phyloP scores from a whole-genome alignment of 2,113 vertebrate species.

The Oceanodroma tethys region DNA sequence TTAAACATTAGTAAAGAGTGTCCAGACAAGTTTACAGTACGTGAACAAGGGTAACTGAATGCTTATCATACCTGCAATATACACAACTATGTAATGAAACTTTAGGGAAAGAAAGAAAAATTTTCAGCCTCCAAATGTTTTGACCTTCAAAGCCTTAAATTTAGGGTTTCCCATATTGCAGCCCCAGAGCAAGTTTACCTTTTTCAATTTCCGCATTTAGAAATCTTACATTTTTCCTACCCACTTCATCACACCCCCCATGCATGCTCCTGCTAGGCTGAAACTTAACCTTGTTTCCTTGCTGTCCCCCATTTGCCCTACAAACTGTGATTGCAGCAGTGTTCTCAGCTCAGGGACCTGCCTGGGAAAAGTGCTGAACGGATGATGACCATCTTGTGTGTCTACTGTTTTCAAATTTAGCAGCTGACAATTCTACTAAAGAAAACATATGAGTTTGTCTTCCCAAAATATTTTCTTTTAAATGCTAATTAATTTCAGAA shows the following conservation, averaged over 20 bases:
- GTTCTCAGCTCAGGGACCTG: background rate
- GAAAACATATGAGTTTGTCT: background rate
- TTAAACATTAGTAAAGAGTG: background rate
- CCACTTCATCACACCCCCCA: background rate
- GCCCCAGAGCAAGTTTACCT: background rate
- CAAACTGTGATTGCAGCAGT: background rate
- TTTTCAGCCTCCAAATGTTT: background rate
- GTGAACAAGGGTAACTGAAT: background rate
- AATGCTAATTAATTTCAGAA: background rate
- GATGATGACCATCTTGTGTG: background rate
- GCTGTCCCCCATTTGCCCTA: background rate
- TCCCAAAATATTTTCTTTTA: background rate
- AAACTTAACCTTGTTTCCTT: background rate
- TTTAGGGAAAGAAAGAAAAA: background rate
- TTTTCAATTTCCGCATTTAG: background rate
- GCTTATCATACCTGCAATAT: background rate
- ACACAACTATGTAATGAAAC: background rate
- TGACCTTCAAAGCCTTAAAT: background rate
- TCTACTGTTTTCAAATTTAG: background rate
- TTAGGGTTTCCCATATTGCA: background rate
- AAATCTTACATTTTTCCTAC: background rate
- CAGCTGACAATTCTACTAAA: background rate
- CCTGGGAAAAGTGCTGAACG: background rate
- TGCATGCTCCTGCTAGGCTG: background rate
- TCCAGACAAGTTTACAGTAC: background rate